phyloP scores from a whole-genome alignment of 2,113 vertebrate genomes.

The Spheniscus mendiculus region DNA sequence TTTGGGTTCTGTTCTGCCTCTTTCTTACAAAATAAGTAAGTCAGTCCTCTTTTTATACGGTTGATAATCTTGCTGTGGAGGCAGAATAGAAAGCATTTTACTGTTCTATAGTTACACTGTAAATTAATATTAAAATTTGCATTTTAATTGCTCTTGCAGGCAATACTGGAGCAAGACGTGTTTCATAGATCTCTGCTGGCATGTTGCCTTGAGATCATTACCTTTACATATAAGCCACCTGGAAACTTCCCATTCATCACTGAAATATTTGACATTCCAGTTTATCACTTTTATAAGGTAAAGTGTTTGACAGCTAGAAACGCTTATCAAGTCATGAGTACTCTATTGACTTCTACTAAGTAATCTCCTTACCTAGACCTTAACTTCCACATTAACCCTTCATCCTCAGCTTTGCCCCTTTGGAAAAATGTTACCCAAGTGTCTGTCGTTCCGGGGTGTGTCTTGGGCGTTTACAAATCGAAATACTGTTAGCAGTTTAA shows the following conservation, averaged over 20 bases:
- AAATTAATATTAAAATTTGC: not conserved
- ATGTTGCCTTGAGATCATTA: slow-evolving; percentile 90
- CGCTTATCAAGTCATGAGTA: not conserved
- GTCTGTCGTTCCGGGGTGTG: not conserved
- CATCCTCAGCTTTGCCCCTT: not conserved
- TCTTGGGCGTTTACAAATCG: not conserved
- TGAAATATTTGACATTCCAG: slow-evolving; percentile 85
- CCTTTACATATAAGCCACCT: slow-evolving; percentile 89
- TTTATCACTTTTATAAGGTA: slow-evolving; percentile 96
- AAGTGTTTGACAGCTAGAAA: not conserved
- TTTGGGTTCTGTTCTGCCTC: not conserved
- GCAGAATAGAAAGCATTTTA: not conserved
- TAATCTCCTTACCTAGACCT: not conserved
- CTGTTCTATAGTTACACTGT: not conserved
- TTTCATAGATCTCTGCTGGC: slow-evolving; percentile 90
- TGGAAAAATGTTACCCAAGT: not conserved
- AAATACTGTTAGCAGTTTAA: not conserved
- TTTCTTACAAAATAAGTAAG: not conserved
- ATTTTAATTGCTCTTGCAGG: slow-evolving; percentile 69
- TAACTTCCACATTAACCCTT: not conserved
- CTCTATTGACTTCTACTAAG: not conserved
- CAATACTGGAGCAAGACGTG: slow-evolving; percentile 89
- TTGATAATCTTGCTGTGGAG: not conserved
- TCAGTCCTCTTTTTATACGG: not conserved
- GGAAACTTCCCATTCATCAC: slow-evolving; percentile 87